Conservation (phyloP, 2,797 vertebrate genomes). For the Pyrocephalus nanus region DNA sequence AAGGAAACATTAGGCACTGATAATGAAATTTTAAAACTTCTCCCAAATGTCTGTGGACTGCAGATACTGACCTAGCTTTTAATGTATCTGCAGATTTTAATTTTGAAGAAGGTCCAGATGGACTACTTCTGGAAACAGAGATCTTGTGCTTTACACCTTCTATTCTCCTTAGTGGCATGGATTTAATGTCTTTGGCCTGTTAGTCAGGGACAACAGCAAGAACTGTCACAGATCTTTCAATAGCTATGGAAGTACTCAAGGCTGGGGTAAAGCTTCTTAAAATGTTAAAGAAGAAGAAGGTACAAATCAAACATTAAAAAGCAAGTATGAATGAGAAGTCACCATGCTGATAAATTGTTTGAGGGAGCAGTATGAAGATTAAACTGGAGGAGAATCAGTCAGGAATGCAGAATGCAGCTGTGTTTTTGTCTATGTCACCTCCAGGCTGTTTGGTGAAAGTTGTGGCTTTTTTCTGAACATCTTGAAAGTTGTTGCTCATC, state of each 20-base stretch:
- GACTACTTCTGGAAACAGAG: background rate
- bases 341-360: rapidly evolving
- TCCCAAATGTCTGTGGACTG: background rate
- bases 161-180: background rate
- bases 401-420: background rate
- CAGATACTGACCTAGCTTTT: background rate
- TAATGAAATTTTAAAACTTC: background rate
- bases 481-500: background rate
- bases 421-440: background rate
- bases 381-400: background rate
- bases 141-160: background rate
- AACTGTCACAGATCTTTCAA: background rate
- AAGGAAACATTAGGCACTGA: background rate
- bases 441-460: background rate
- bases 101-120: background rate
- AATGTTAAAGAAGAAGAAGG: background rate
- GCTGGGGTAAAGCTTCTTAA: background rate
- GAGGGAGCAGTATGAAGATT: background rate
- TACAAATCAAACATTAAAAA: background rate
- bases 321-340: background rate
- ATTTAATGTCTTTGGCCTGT: background rate
- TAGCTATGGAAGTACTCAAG: background rate
- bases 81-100: background rate
- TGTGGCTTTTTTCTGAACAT: background rate
- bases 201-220: background rate